These are phyloP conservation scores for Sympetrum striolatum DNA, from an alignment of 2,888 invertebrate species.

Conservation along the genomic window DNA sequence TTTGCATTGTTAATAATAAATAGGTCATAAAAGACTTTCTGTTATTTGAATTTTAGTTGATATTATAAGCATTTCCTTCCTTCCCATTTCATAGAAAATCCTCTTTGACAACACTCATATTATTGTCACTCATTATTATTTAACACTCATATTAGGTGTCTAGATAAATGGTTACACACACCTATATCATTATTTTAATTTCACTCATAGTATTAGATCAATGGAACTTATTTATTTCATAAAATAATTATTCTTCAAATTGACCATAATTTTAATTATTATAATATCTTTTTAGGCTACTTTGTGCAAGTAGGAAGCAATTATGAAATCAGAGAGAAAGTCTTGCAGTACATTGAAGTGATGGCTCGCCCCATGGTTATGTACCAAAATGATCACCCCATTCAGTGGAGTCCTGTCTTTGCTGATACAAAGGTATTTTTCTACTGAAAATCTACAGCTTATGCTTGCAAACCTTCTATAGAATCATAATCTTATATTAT, in stretches of 20 bases:
- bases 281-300: slow-evolving; percentile 69
- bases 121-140: no score
- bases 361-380: slow-evolving; percentile 96
- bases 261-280: neutral
- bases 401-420: slow-evolving; percentile 94
- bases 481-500: no score
- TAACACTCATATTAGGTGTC: no score
- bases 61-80: no score
- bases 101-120: no score
- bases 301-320: slow-evolving; percentile 88
- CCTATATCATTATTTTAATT: neutral
- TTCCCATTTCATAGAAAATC: no score
- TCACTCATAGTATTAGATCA: neutral
- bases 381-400: slow-evolving; percentile 88
- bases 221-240: neutral
- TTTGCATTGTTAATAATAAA: no score
- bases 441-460: no score
- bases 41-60: neutral
- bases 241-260: neutral
- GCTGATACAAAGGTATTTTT: slow-evolving; percentile 58
- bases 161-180: neutral
- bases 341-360: slow-evolving; percentile 93
- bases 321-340: slow-evolving; percentile 89
- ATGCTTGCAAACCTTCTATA: no score
- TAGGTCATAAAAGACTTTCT: no score